phyloP scores from a whole-genome alignment of 2,113 vertebrate species.

The Gopherus flavomarginatus region DNA sequence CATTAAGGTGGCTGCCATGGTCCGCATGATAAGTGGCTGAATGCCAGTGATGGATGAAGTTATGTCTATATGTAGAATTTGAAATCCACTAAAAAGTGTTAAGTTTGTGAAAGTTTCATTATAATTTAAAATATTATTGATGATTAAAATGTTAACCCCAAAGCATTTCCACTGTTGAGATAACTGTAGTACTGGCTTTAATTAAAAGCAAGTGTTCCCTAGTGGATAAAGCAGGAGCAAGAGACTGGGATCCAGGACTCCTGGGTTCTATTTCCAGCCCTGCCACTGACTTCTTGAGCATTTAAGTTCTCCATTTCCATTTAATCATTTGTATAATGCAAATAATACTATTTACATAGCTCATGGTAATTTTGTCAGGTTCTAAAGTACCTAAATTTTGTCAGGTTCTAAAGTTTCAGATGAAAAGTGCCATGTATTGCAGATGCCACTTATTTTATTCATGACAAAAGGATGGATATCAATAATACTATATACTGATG shows the following conservation, averaged over 20 bases:
- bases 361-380: not conserved
- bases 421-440: not conserved
- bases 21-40: not conserved
- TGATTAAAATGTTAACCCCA: not conserved
- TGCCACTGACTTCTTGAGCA: not conserved
- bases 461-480: not conserved
- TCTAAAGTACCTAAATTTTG: not conserved
- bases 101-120: not conserved
- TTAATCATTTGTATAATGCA: not conserved
- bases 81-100: not conserved
- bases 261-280: not conserved
- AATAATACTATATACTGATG: not conserved
- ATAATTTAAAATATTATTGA: not conserved
- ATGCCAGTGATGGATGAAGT: not conserved
- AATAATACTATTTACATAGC: not conserved
- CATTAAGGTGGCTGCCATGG: not conserved
- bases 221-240: not conserved
- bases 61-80: rapidly evolving
- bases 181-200: not conserved
- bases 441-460: not conserved
- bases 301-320: not conserved
- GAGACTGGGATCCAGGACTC: not conserved
- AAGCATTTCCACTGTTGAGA: not conserved
- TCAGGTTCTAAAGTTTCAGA: not conserved
- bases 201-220: not conserved